Evolutionary conservation across 2,113 vertebrate species (phyloP), one percentile per base, ranked within the genome.

Genomic region (Sylvia atricapilla): DNA sequence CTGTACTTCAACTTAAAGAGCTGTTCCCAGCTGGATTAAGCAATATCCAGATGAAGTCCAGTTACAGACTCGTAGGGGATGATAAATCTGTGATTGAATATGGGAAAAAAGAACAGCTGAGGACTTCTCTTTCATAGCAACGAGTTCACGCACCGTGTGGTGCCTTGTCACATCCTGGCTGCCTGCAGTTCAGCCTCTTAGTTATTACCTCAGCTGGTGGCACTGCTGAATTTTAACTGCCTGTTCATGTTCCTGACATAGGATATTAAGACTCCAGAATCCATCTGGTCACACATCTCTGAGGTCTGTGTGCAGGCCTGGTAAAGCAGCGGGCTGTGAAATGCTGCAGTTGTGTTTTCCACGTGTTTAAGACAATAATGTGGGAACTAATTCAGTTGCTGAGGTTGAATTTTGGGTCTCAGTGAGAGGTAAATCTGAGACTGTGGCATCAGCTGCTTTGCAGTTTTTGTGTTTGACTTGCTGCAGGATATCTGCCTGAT

Each of bases 351-450:
- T 43, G 7, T 12, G 2, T 69, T 73, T 82, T 49, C 67, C 23
- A 23, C 11, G 0, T 9, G 4, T 39, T 47, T 31, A 0, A 64
- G 33, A 7, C 9, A 6, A 1, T 10, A 25, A 16, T n/a, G 6
- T 64, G 35, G 66, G 67, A 43, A 7, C 10, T 31, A 7, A 55
- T 18, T 37, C 28, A 14, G 14, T 64, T 64, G 35, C 37, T 87
- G 66, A 75, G 35, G 16, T 23, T 46, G 19, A 8, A 14, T 44
- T 76, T 70, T 21, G 8, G 20, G 43, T 74, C 22, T 56, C 9
- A 3, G 1, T 11, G 72, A 72, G 23, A 35, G 27, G 33, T 47
- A 16, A 13, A 39, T 33, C 28, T 31, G 19, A 56, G 49, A 5
- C 33, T 41, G 21, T 28, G 70, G 49, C 69, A 56, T 46, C 78